A percentile compares a stretch with the other conserved stretches of the same genome.
phyloP scores from a whole-genome alignment of 2,888 invertebrate species.

The Lamellibrachia columna region DNA sequence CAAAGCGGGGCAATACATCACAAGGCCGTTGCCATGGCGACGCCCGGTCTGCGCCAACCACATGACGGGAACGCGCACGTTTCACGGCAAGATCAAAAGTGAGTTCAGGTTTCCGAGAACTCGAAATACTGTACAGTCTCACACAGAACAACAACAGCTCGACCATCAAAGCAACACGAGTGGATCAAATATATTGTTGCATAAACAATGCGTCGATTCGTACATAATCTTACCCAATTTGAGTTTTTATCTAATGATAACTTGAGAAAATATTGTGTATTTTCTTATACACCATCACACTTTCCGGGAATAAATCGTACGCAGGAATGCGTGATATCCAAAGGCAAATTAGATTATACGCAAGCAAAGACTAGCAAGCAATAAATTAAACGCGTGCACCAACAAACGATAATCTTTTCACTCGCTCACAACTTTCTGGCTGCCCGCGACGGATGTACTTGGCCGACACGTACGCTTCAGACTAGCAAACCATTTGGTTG shows the following conservation, averaged over 20 bases:
- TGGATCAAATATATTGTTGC: background rate
- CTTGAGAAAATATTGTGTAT: background rate
- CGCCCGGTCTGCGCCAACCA: background rate
- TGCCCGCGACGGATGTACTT: background rate
- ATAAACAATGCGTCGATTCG: background rate
- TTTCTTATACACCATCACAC: background rate
- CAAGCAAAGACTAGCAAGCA: background rate
- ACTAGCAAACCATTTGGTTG: background rate
- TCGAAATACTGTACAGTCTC: background rate
- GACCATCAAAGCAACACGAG: background rate
- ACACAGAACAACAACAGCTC: background rate
- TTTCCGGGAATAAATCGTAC: background rate
- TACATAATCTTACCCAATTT: too few relatives aligned
- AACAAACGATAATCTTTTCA: background rate
- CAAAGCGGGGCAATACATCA: background rate
- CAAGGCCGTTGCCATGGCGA: background rate
- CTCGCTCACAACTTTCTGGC: background rate
- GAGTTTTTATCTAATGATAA: background rate
- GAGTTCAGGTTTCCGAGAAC: conserved; percentile 5
- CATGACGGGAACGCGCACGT: background rate
- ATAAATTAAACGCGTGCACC: background rate
- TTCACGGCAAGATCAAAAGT: background rate
- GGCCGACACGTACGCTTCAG: background rate
- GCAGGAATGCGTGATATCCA: background rate
- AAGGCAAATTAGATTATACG: background rate